Percentiles rank a stretch among this genome's conserved stretches.
Conservation (phyloP, 2,113 vertebrate species). For the Camelus dromedarius region DNA sequence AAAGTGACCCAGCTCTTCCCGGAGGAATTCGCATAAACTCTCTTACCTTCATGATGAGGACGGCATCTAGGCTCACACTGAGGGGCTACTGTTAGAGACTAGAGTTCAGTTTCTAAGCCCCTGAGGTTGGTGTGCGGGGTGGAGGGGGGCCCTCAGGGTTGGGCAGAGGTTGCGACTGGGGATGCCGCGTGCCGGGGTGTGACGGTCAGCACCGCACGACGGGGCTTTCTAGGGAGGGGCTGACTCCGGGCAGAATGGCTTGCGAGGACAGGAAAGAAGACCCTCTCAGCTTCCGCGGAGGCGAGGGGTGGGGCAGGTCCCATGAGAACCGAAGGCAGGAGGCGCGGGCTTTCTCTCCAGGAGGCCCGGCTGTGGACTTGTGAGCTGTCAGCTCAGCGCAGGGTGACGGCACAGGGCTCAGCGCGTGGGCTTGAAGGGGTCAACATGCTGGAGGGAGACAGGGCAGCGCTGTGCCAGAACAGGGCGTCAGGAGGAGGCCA, state of each 20-base stretch:
- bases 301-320: background rate
- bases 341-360: background rate
- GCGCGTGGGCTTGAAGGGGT: background rate
- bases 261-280: background rate
- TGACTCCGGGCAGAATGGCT: background rate
- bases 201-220: too few species aligned
- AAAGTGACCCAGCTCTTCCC: background rate
- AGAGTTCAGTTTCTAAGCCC: background rate
- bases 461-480: too few species aligned
- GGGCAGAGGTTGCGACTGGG: background rate
- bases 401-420: rapidly evolving
- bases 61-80: background rate
- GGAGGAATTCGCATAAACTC: background rate
- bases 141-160: background rate
- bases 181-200: background rate
- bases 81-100: background rate
- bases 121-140: background rate
- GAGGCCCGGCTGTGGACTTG: too few species aligned
- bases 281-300: background rate
- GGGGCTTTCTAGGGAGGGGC: background rate
- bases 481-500: too few species aligned
- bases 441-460: background rate
- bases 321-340: background rate
- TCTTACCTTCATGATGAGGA: background rate
- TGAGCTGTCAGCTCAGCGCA: background rate